Percentiles rank a stretch among this genome's conserved stretches.
phyloP scores from a whole-genome alignment of 2,113 vertebrate species.

The Zosterops borbonicus region DNA sequence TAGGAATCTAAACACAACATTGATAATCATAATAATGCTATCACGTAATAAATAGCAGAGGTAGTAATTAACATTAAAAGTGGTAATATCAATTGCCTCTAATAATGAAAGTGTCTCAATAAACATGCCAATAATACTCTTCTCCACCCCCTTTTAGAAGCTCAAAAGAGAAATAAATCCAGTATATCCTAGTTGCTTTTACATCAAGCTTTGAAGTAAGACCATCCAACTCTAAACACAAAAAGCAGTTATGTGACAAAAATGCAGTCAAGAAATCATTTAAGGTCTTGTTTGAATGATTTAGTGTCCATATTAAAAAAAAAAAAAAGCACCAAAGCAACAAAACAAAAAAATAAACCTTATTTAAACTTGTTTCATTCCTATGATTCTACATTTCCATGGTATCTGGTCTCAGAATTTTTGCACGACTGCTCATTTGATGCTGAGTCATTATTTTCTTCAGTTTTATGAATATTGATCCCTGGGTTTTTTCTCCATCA shows the following conservation, averaged over 20 bases:
- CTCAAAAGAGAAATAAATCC: not conserved
- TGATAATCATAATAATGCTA: not conserved
- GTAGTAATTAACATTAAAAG: not conserved
- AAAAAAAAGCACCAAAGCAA: fast-evolving
- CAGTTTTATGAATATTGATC: not conserved
- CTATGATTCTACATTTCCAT: not conserved
- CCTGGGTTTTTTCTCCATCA: not conserved
- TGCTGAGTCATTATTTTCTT: not conserved
- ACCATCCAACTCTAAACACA: not conserved
- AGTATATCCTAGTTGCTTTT: not conserved
- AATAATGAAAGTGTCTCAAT: not conserved
- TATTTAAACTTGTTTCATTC: not conserved
- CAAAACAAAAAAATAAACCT: not conserved
- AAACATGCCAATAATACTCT: not conserved
- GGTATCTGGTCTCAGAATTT: not conserved
- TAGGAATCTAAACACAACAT: not conserved
- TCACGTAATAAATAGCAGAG: not conserved
- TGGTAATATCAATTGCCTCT: not conserved
- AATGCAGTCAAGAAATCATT: not conserved
- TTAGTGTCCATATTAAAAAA: not conserved
- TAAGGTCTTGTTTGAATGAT: not conserved
- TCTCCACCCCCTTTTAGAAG: not conserved
- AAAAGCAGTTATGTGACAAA: not conserved
- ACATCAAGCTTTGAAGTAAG: not conserved
- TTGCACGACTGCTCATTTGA: not conserved